Evolutionary conservation across 2,113 vertebrate species (phyloP).

Genomic region (Forbesichthys papilliferus): DNA sequence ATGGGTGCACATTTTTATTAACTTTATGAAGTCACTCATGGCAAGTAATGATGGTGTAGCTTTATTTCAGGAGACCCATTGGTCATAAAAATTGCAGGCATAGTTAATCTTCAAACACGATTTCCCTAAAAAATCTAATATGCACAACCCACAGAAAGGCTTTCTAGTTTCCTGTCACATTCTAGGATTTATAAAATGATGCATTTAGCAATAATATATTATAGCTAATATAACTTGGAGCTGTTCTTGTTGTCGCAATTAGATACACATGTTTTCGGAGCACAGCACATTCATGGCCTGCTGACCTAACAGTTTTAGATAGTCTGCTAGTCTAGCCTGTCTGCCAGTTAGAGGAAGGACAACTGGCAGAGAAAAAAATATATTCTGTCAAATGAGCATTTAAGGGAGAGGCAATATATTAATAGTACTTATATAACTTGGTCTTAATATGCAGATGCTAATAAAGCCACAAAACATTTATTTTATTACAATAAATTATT

Average conservation of each 20-base stretch:
- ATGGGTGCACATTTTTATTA: neutral
- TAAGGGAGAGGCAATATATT: neutral
- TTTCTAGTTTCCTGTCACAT: neutral
- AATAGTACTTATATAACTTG: no score
- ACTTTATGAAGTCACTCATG: no score
- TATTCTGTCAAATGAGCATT: neutral
- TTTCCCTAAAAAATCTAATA: neutral
- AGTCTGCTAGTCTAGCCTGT: slow-evolving; percentile 19
- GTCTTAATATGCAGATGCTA: no score
- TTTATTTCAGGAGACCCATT: neutral
- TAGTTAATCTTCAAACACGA: neutral
- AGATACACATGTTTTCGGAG: slow-evolving; percentile 55
- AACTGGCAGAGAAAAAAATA: slow-evolving; percentile 9
- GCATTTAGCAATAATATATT: neutral
- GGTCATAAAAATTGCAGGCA: neutral
- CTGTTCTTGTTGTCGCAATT: neutral
- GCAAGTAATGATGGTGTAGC: no score
- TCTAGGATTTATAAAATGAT: neutral
- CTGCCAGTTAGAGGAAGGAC: slow-evolving; percentile 17
- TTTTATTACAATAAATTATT: no score
- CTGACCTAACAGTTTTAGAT: slow-evolving; percentile 52
- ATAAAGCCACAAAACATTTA: no score
- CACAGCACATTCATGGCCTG: slow-evolving; percentile 59
- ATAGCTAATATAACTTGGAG: slow-evolving; percentile 3
- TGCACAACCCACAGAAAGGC: neutral